A percentile compares a stretch with the other conserved stretches of the same genome.
phyloP scores from a whole-genome alignment of 1,140 invertebrate genomes.

The Diprion similis region DNA sequence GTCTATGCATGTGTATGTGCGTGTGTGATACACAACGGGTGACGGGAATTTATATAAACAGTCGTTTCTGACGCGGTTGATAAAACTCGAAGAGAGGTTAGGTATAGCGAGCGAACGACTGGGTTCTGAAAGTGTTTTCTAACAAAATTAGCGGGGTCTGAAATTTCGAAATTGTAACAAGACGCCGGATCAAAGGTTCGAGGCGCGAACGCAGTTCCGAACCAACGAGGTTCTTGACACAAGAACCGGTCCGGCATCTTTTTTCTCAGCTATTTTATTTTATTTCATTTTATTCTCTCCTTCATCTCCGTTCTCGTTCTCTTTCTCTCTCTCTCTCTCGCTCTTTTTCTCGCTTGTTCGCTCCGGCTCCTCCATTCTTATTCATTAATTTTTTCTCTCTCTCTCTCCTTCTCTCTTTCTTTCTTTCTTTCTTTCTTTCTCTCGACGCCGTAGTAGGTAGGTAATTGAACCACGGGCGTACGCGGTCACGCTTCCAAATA shows the following conservation, averaged over 20 bases:
- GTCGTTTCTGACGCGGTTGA: too few relatives aligned
- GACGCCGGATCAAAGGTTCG: not conserved
- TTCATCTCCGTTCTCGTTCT: not conserved
- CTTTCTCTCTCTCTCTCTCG: too few relatives aligned
- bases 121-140: too few relatives aligned
- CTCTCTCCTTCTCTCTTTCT: not conserved
- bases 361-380: too few relatives aligned
- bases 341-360: too few relatives aligned
- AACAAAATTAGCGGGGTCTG: too few relatives aligned
- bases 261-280: not conserved
- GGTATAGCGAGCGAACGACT: too few relatives aligned
- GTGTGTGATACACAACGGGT: too few relatives aligned
- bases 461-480: not conserved
- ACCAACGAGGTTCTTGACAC: conserved; percentile 4
- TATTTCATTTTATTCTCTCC: not conserved
- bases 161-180: not conserved
- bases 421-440: not conserved
- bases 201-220: not conserved
- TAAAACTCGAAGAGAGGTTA: too few relatives aligned
- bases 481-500: not conserved
- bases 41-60: too few relatives aligned
- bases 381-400: too few relatives aligned
- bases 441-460: not conserved
- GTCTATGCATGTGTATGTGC: too few relatives aligned
- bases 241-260: not conserved